phyloP scores from a whole-genome alignment of 2,797 vertebrate species.

The Peromyscus nudipes region DNA sequence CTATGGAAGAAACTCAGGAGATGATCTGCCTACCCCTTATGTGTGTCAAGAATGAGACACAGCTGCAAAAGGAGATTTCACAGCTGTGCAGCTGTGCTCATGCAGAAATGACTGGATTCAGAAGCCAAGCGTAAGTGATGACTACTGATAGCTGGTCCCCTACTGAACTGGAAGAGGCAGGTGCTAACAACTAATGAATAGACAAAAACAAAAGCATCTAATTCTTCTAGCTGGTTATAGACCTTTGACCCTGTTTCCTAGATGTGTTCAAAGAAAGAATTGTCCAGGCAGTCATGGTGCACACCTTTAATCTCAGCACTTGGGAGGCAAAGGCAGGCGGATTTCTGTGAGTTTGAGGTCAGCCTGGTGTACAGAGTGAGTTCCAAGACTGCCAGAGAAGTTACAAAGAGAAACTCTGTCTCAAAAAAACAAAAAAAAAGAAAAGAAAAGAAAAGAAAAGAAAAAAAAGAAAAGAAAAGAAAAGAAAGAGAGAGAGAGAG shows the following conservation, averaged over 20 bases:
- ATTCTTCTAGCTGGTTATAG: neutral
- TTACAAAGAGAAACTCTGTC: neutral
- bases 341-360: neutral
- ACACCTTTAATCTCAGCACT: neutral
- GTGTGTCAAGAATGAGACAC: neutral
- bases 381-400: neutral
- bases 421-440: neutral
- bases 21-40: neutral
- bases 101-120: neutral
- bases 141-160: neutral
- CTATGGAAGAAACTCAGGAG: neutral
- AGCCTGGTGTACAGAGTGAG: neutral
- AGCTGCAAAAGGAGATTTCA: neutral
- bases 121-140: neutral
- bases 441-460: fast-evolving
- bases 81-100: neutral
- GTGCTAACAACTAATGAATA: neutral
- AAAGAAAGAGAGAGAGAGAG: no score
- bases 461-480: no score
- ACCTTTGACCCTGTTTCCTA: neutral
- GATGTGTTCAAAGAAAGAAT: slow-evolving; percentile 6
- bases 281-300: neutral
- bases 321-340: neutral
- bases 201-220: neutral
- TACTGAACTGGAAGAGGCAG: neutral